phyloP scores from a whole-genome alignment of 2,888 invertebrate species.

The Myopa tessellatipennis region DNA sequence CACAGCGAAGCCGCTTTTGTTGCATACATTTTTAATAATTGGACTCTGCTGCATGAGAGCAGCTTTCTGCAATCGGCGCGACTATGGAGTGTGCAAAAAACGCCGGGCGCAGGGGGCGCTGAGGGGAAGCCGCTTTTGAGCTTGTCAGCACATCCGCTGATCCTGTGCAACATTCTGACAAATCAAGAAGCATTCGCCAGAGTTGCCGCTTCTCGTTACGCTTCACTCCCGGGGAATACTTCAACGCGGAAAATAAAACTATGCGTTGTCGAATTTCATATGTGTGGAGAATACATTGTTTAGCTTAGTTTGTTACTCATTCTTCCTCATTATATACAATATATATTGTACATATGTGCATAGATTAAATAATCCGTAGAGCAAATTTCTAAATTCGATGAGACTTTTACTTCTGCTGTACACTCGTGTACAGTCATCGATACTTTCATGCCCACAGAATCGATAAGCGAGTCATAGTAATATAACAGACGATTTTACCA shows the following conservation, averaged over 20 bases:
- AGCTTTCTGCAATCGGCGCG: slow-evolving; percentile 1
- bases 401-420: too few species aligned
- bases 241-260: slow-evolving; percentile 1
- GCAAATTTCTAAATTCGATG: too few species aligned
- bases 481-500: too few species aligned
- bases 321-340: too few species aligned
- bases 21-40: slow-evolving; percentile 33
- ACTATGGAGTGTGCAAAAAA: neutral
- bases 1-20: slow-evolving; percentile 29
- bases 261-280: neutral
- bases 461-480: too few species aligned
- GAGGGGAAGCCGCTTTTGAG: neutral
- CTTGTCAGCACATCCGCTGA: slow-evolving; percentile 20
- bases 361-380: too few species aligned
- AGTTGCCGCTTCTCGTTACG: neutral
- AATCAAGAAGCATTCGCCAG: neutral
- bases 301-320: too few species aligned
- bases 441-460: too few species aligned
- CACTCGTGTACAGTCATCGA: too few species aligned
- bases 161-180: neutral
- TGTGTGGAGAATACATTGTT: too few species aligned
- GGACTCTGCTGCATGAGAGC: slow-evolving; percentile 10
- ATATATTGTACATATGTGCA: too few species aligned
- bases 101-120: neutral
- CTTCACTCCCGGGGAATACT: neutral